These are phyloP conservation scores for Calvadosia cruxmelitensis DNA, from an alignment of 30 jellyfish, hydroid and myxozoan species.

Conservation along the genomic window DNA sequence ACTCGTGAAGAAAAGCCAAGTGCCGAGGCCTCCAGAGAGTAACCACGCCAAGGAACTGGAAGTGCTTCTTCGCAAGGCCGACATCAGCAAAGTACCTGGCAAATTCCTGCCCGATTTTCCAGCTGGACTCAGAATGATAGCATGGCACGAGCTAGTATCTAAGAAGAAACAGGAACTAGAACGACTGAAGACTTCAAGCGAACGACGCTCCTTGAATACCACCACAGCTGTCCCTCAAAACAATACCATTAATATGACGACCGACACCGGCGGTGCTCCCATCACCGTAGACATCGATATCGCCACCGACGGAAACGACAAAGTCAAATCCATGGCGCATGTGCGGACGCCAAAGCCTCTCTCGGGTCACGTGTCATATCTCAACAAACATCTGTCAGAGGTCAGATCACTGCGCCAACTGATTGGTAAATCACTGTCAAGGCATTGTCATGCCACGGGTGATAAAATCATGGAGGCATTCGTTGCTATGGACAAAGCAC, in stretches of 20 bases:
- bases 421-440: conserved; percentile 77
- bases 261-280: not conserved
- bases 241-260: not conserved
- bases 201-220: too few species aligned
- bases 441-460: conserved; percentile 97
- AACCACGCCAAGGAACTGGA: conserved; percentile 53
- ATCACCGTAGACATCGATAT: conserved; percentile 35
- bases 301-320: conserved; percentile 18
- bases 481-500: conserved; percentile 95
- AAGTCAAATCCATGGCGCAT: conserved; percentile 16
- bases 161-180: conserved; percentile 64
- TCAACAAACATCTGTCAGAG: conserved; percentile 66
- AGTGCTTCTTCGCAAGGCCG: conserved; percentile 53
- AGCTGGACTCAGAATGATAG: conserved; percentile 92
- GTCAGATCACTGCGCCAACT: conserved; percentile 81
- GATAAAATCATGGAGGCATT: conserved; percentile 83
- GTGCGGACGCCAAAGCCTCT: conserved; percentile 19
- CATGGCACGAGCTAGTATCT: conserved; percentile 79
- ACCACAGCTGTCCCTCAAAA: too few species aligned
- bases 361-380: conserved; percentile 49
- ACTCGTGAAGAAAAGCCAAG: conserved; percentile 51
- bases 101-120: conserved; percentile 79
- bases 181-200: conserved; percentile 8
- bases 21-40: conserved; percentile 43
- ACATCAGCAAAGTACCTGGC: conserved; percentile 61